Percentiles rank a stretch among this genome's conserved stretches.
Conservation (phyloP, 2,888 invertebrate species). For the Lypha dubia region DNA sequence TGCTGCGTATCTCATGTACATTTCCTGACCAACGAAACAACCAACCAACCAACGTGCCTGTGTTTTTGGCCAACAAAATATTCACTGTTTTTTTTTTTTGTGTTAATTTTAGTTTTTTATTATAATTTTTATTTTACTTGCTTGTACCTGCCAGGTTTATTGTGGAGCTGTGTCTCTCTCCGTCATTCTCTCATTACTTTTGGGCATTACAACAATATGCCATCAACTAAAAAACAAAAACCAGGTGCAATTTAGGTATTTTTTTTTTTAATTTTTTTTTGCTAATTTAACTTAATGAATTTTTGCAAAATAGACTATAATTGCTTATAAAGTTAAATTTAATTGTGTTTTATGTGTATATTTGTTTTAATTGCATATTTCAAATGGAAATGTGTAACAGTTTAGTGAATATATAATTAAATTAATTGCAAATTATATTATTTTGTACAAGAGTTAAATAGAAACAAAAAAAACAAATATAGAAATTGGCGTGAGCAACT, state of each 20-base stretch:
- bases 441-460: neutral
- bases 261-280: conserved; percentile 28
- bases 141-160: conserved; percentile 19
- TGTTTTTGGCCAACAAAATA: conserved; percentile 36
- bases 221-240: conserved; percentile 26
- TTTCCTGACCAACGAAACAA: conserved; percentile 53
- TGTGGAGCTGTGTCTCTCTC: conserved; percentile 22
- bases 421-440: conserved; percentile 15
- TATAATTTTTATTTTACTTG: neutral
- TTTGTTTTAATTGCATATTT: conserved; percentile 29
- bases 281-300: conserved; percentile 52
- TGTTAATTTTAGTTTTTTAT: neutral
- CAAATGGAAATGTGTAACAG: conserved; percentile 39
- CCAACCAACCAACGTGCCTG: too few species aligned
- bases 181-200: conserved; percentile 29
- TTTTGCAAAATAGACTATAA: conserved; percentile 32
- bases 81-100: neutral
- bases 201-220: conserved; percentile 41
- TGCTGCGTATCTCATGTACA: conserved; percentile 4
- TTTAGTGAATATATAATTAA: conserved; percentile 6
- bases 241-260: conserved; percentile 53
- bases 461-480: neutral
- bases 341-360: conserved; percentile 22
- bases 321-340: conserved; percentile 39
- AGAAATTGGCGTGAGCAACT: neutral